These are phyloP conservation scores for Rhopalosiphum nymphaeae DNA, from an alignment of 2,888 invertebrate species.

Conservation along the genomic window DNA sequence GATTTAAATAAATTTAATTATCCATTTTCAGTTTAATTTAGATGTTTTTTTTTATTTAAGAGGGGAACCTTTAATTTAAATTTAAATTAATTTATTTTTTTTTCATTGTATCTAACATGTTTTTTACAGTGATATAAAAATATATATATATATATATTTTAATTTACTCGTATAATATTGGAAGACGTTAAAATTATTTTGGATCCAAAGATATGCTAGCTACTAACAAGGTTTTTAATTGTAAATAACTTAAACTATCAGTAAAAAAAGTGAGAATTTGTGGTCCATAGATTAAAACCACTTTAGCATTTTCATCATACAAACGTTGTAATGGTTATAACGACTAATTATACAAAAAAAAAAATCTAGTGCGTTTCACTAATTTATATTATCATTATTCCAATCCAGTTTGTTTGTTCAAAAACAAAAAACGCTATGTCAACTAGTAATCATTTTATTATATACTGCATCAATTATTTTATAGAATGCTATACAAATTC, in stretches of 20 bases:
- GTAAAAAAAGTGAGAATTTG: background rate
- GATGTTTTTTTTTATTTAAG: background rate
- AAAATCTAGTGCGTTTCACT: background rate
- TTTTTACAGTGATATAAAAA: background rate
- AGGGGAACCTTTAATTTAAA: background rate
- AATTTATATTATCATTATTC: background rate
- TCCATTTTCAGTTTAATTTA: background rate
- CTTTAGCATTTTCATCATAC: background rate
- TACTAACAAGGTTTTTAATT: background rate
- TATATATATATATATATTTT: background rate
- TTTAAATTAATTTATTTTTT: background rate
- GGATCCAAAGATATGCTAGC: background rate
- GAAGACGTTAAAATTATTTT: background rate
- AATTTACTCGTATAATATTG: background rate
- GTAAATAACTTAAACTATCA: background rate
- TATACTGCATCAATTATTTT: background rate
- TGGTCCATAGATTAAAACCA: background rate
- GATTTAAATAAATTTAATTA: conserved; percentile 14
- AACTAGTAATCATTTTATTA: background rate
- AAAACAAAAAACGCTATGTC: background rate
- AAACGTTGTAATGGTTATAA: background rate
- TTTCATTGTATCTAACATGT: background rate
- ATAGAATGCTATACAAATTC: background rate
- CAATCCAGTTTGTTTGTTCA: background rate
- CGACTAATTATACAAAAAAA: background rate